Conservation (phyloP, 2,113 vertebrate genomes). For the Numida meleagris region DNA sequence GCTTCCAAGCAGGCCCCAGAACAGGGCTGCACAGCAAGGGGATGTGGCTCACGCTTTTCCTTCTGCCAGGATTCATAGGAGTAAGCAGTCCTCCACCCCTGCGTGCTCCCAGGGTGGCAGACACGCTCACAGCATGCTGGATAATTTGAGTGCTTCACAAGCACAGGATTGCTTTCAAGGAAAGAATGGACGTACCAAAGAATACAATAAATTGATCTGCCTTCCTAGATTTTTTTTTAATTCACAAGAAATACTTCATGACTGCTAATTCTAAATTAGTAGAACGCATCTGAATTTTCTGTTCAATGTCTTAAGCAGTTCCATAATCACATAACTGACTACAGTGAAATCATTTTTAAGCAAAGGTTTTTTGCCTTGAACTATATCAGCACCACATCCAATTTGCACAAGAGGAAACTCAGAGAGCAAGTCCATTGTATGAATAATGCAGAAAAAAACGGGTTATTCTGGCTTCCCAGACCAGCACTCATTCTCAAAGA, state of each 20-base stretch:
- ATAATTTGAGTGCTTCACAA: background rate
- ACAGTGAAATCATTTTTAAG: background rate
- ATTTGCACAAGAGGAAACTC: background rate
- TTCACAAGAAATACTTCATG: background rate
- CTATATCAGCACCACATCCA: background rate
- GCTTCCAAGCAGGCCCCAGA: constrained; percentile 8
- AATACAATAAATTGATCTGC: background rate
- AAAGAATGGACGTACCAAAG: background rate
- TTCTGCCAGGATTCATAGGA: background rate
- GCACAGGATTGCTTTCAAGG: background rate
- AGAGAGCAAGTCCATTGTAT: background rate
- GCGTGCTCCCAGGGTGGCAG: background rate
- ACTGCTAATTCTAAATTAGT: background rate
- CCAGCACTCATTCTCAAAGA: background rate
- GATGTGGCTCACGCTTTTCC: background rate
- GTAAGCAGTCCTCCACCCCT: background rate
- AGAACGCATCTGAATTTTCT: background rate
- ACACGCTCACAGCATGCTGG: fast-evolving
- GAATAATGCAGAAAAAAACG: fast-evolving
- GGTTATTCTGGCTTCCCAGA: background rate
- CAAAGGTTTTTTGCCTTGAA: background rate
- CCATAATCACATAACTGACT: background rate
- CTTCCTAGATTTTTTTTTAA: background rate
- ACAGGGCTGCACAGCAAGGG: background rate
- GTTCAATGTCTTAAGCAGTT: background rate